These are phyloP conservation scores for Platysternon megacephalum DNA, from an alignment of 2,113 vertebrate genomes.

Conservation along the genomic window DNA sequence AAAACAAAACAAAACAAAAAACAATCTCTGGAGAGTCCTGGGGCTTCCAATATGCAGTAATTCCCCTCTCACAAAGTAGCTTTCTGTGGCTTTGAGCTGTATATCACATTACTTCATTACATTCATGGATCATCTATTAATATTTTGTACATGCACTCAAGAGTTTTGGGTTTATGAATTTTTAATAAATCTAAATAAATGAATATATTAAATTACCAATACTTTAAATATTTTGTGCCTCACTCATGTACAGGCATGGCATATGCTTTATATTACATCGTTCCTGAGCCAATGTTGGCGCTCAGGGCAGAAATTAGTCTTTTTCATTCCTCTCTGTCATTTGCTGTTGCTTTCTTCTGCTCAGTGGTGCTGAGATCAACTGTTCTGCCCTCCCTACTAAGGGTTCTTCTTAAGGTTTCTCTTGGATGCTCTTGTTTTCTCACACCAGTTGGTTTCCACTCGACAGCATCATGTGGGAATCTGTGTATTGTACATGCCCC, in stretches of 20 bases:
- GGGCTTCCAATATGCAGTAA: not conserved
- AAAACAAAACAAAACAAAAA: not conserved
- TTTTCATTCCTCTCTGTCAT: not conserved
- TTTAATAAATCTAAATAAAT: constrained; percentile 28
- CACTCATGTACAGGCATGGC: not conserved
- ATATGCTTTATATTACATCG: not conserved
- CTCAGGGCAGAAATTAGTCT: not conserved
- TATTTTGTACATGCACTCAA: not conserved
- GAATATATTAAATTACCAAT: not conserved
- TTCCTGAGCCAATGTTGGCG: not conserved
- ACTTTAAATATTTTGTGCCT: constrained; percentile 11
- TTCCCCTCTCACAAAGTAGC: not conserved
- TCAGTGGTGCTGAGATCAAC: not conserved
- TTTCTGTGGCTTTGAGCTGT: not conserved
- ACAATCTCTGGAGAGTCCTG: not conserved
- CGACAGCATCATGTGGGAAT: not conserved
- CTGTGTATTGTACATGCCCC: not conserved
- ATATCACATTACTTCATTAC: not conserved
- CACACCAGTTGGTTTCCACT: not conserved
- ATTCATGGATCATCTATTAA: constrained; percentile 29
- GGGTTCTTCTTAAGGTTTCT: not conserved
- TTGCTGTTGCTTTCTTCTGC: not conserved
- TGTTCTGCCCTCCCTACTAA: not conserved
- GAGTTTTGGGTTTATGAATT: constrained; percentile 12
- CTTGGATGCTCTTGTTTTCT: not conserved